Percentiles rank a stretch among this genome's conserved stretches.
These are phyloP conservation scores for Podarcis raffonei DNA, from an alignment of 2,113 vertebrate genomes.

Conservation along the genomic window DNA sequence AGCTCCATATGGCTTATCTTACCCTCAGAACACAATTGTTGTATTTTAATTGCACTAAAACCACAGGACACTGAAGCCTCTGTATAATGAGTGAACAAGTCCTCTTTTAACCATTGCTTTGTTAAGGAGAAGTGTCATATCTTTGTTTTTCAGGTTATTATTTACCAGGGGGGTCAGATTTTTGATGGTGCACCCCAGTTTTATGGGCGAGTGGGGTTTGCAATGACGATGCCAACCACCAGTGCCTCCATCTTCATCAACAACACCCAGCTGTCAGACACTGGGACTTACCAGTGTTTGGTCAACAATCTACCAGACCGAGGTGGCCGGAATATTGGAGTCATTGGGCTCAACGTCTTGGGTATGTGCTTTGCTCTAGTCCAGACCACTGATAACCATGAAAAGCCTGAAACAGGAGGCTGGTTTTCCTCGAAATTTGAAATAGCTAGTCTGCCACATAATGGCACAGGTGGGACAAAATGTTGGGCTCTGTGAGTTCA, in stretches of 20 bases:
- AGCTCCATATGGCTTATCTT: conserved; percentile 5
- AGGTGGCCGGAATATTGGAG: conserved; percentile 93
- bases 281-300: conserved; percentile 98
- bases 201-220: conserved; percentile 92
- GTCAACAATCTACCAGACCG: conserved; percentile 98
- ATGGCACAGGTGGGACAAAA: not conserved
- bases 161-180: conserved; percentile 96
- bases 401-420: not conserved
- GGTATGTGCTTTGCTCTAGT: conserved; percentile 77
- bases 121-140: conserved; percentile 27
- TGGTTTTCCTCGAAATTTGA: not conserved
- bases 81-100: not conserved
- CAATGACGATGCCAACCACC: conserved; percentile 95
- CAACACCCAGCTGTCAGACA: conserved; percentile 96
- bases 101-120: conserved; percentile 19
- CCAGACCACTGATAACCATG: no score
- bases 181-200: conserved; percentile 92
- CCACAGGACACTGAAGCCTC: not conserved
- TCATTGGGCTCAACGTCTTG: conserved; percentile 95
- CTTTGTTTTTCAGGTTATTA: conserved; percentile 87
- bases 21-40: not conserved
- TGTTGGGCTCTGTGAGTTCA: not conserved
- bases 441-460: not conserved
- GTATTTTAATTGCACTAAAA: not conserved
- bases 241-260: conserved; percentile 99